Evolutionary conservation across 2,888 invertebrate species (phyloP), one percentile per base, ranked within the genome.

Genomic region (Schrankia costaestrigalis): DNA sequence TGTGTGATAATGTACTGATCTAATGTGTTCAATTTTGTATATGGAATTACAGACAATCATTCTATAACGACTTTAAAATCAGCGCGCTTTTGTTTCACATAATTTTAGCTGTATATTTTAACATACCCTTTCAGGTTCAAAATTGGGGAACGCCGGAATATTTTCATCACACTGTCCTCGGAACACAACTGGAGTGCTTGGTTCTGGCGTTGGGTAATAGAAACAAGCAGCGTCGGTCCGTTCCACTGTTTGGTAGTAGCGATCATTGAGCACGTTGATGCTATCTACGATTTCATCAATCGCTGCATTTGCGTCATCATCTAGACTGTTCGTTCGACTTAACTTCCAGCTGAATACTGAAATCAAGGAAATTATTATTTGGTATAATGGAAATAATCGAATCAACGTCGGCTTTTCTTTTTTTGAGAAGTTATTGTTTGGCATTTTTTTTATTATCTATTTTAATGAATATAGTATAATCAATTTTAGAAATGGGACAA

Each of bases 341-440:
- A 85, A 52, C 30, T 82, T 81, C 84, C 83, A 85, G 36, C 80
- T 79, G 60, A 57, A 78, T 1, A 83, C 83, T 82, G 54, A n/a
- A n/a, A n/a, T n/a, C n/a, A n/a, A n/a, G n/a, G n/a, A n/a, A n/a
- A n/a, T n/a, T n/a, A n/a, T n/a, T n/a, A n/a, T n/a, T n/a, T n/a
- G n/a, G n/a, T n/a, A n/a, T n/a, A n/a, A n/a, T n/a, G n/a, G n/a
- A n/a, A n/a, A n/a, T n/a, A n/a, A n/a, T n/a, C n/a, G n/a, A n/a
- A n/a, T n/a, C n/a, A n/a, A n/a, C n/a, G n/a, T n/a, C n/a, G n/a
- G n/a, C n/a, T n/a, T n/a, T n/a, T n/a, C n/a, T n/a, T n/a, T n/a
- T n/a, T n/a, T n/a, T n/a, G n/a, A n/a, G n/a, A n/a, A n/a, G n/a
- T n/a, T n/a, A n/a, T n/a, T n/a, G n/a, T n/a, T n/a, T n/a, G n/a